Base-by-base conservation (phyloP, 2,888 invertebrate species). In the Rhamnusium bicolor region DNA sequence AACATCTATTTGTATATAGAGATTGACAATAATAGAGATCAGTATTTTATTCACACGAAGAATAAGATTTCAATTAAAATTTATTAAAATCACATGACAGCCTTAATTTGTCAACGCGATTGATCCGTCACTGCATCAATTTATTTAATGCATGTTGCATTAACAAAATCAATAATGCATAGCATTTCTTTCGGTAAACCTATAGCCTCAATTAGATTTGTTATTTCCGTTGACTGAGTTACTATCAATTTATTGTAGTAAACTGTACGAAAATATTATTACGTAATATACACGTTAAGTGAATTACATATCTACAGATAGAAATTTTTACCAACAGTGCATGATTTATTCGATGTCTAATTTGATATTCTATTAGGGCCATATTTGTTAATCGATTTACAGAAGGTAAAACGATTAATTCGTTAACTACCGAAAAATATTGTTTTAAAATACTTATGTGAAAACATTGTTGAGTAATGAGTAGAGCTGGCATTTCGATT, bases 71-170 rank as follows among this genome's bases (percentile, higher is more conserved):
- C 14, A 56, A 29, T 29, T 56, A 29, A 29, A 56, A 29, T 56
- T 16, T 2, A 16, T 56, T 56, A 29, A 56, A 6, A 14, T 29
- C 7, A n/a, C 3, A 12, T 24, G 24, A 24, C n/a, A n/a, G 19
- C 12, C 24, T 24, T n/a, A n/a, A 56, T 16, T 56, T 54, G n/a
- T 54, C 54, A 56, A 14, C 24, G 32, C 19, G 58, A 58, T 29
- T 58, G 58, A 58, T 32, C 58, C 58, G 32, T 58, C 58, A 58
- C 58, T 32, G 58, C 32, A 29, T 58, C 58, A 58, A 29, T 58
- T 58, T 58, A 32, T 58, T 58, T 58, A 58, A 32, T 58, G 32
- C 58, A 12, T 7, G 14, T 29, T 58, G 58, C 58, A 58, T 58
- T 58, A 58, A 58, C 58, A 29, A 32, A 32, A 58, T 58, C 58